phyloP scores from a whole-genome alignment of 2,888 invertebrate species.

The Caenorhabditis parvicauda region DNA sequence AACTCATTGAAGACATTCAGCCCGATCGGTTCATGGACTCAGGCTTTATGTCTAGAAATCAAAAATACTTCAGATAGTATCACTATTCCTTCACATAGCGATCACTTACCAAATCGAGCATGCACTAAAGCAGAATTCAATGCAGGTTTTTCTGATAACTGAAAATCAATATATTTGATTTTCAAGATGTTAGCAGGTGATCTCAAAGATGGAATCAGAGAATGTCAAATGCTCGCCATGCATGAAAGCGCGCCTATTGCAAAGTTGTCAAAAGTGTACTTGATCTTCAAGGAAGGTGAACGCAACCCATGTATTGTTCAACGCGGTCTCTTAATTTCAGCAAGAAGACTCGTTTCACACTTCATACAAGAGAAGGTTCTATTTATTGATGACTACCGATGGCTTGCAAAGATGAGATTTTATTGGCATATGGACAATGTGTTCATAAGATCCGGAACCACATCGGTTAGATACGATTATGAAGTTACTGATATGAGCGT shows the following conservation, averaged over 20 bases:
- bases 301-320: background rate
- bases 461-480: conserved; percentile 31
- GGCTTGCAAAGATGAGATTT: conserved; percentile 28
- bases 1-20: too few species aligned
- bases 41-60: too few species aligned
- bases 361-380: conserved; percentile 20
- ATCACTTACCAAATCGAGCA: conserved; percentile 46
- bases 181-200: too few species aligned
- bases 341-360: conserved; percentile 8
- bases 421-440: conserved; percentile 46
- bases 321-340: background rate
- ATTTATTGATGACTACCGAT: conserved; percentile 20
- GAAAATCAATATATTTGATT: conserved; percentile 18
- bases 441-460: conserved; percentile 28
- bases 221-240: conserved; percentile 15
- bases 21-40: too few species aligned
- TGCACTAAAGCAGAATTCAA: conserved; percentile 31
- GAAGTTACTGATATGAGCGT: conserved; percentile 13
- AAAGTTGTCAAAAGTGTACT: conserved; percentile 11
- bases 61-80: too few species aligned
- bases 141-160: conserved; percentile 18
- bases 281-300: conserved; percentile 14
- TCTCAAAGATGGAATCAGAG: too few species aligned
- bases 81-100: too few species aligned
- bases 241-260: conserved; percentile 8